Evolutionary conservation across 2,888 invertebrate genomes (phyloP), one percentile per base, ranked within the genome.

Genomic region (Candidula unifasciata): DNA sequence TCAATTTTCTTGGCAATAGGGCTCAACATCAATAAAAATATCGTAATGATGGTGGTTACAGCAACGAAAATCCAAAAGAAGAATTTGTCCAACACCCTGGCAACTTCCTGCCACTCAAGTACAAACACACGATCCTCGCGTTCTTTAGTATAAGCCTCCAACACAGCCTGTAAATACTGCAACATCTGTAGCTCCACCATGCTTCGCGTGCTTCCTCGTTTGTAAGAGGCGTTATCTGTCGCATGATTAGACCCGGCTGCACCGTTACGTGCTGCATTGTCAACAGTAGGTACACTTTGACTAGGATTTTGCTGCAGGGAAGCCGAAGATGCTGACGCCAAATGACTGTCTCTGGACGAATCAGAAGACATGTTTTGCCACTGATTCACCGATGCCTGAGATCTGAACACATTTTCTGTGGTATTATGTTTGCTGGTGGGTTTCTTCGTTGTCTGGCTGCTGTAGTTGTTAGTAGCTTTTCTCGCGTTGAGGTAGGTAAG

Each of bases 61-160:
- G 92, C 87, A 8, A 94, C 90, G 89, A 95, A 95, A 64, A 95
- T 89, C 93, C 94, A 94, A 91, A 95, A 95, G 57, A 95, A 93
- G 24, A 94, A 91, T 77, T 94, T 92, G 89, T 95, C 95, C 80
- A 95, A 92, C 30, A 94, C 94, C 84, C 94, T 92, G 6, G 95
- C 95, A n/a, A 95, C 93, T 85, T 94, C 94, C 84, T 91, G 91
- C 93, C 93, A 93, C 80, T 93, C 92, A 60, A 89, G 87, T 8
- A 91, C 88, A 6, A 91, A 86, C 57, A 87, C 84, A 21, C 88
- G 86, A 83, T 92, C 92, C 6, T 83, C 85, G 27, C 89, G 86
- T 8, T 89, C 88, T 57, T 88, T 87, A 57, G 92, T 91, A 76
- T 92, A 90, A 6, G 89, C 89, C 16, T 88, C 89, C 69, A 92